These are phyloP conservation scores for Caerostris darwini DNA, from an alignment of 1,140 invertebrate genomes.

Conservation along the genomic window DNA sequence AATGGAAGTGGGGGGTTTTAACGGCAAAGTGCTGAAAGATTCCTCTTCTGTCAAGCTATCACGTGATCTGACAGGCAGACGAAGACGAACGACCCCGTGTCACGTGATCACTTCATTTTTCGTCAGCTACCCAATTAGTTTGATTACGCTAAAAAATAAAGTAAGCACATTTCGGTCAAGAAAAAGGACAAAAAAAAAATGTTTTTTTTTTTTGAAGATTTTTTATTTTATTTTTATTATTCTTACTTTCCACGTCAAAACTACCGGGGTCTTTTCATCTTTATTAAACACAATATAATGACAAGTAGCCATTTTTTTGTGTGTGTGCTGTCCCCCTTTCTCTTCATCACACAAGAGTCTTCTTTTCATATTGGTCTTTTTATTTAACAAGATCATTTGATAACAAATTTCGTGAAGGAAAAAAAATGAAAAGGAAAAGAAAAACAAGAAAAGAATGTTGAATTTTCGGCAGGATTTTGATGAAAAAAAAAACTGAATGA, in stretches of 20 bases:
- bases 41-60: conserved; percentile 74
- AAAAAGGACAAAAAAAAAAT: not conserved
- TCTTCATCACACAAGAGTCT: conserved; percentile 42
- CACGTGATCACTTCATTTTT: conserved; percentile 78
- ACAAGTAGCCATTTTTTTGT: conserved; percentile 65
- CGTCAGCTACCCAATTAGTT: conserved; percentile 73
- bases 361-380: conserved; percentile 60
- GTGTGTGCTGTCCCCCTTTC: not conserved
- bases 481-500: conserved; percentile 2
- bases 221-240: not conserved
- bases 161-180: not conserved
- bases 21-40: conserved; percentile 48
- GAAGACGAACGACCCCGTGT: conserved; percentile 76
- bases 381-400: conserved; percentile 77
- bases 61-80: conserved; percentile 75
- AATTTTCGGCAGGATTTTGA: conserved; percentile 11
- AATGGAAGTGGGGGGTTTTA: conserved; percentile 39
- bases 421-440: not conserved
- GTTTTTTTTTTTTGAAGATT: conserved; percentile 10
- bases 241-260: conserved; percentile 62
- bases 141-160: conserved; percentile 77
- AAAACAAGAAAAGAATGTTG: conserved; percentile 9
- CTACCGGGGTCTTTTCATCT: conserved; percentile 73
- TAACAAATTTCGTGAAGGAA: conserved; percentile 72
- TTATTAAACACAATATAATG: conserved; percentile 78